phyloP scores from a whole-genome alignment of 2,888 invertebrate genomes.

The Trichopoda pennipes region DNA sequence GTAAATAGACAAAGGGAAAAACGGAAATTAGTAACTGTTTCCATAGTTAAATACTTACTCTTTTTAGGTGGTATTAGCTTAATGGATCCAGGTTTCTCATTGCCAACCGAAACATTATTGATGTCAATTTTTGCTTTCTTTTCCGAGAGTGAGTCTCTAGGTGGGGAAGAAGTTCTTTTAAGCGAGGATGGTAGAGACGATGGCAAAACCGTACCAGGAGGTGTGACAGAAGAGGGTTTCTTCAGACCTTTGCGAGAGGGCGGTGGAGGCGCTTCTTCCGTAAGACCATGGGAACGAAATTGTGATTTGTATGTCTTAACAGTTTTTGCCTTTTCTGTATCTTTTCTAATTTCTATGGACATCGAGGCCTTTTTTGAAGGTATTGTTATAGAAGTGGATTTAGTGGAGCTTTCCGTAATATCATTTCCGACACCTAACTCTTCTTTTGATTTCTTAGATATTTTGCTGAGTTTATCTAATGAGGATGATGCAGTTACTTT shows the following conservation, averaged over 20 bases:
- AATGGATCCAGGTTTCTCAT: conserved; percentile 89
- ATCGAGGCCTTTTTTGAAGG: conserved; percentile 86
- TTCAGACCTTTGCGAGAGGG: conserved; percentile 87
- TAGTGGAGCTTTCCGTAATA: conserved; percentile 70
- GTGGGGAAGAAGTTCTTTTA: conserved; percentile 72
- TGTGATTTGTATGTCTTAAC: conserved; percentile 95
- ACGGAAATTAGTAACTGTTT: conserved; percentile 72
- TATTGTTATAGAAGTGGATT: conserved; percentile 78
- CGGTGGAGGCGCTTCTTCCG: conserved; percentile 93
- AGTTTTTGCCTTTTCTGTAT: conserved; percentile 90
- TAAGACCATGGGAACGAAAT: conserved; percentile 94
- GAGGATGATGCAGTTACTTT: conserved; percentile 86
- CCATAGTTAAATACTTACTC: conserved; percentile 87
- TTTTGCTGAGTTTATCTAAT: conserved; percentile 89
- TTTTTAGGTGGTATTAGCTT: conserved; percentile 94
- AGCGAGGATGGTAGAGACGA: conserved; percentile 71
- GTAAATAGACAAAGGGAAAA: conserved; percentile 65
- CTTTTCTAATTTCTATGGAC: conserved; percentile 90
- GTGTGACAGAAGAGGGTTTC: conserved; percentile 82
- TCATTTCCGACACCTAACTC: conserved; percentile 72
- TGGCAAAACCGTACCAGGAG: conserved; percentile 74
- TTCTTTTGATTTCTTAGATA: conserved; percentile 86
- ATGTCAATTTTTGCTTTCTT: conserved; percentile 88
- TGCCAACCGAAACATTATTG: conserved; percentile 79
- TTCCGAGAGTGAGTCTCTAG: conserved; percentile 83